Conservation (phyloP, 2,113 vertebrate genomes). For the Nothobranchius kuhntae region DNA sequence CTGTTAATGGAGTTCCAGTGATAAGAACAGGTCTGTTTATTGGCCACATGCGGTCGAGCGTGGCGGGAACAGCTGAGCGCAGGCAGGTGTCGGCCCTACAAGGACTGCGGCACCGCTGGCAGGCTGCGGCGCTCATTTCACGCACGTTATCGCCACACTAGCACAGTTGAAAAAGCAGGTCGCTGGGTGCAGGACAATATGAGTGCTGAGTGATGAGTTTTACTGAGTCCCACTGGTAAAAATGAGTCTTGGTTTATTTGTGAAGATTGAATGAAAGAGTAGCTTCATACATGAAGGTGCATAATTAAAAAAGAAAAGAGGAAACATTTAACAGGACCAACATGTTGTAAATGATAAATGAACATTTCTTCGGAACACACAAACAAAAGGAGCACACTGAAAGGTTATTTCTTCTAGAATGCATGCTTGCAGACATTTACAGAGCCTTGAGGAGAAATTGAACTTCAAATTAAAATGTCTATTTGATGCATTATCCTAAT, state of each 20-base stretch:
- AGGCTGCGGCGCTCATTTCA: constrained; percentile 68
- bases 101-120: constrained; percentile 70
- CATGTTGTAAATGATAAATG: constrained; percentile 40
- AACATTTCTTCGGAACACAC: constrained; percentile 53
- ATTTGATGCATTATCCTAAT: constrained; percentile 78
- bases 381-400: constrained; percentile 61
- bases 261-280: constrained; percentile 59
- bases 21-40: constrained; percentile 78
- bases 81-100: constrained; percentile 69
- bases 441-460: constrained; percentile 76
- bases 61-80: constrained; percentile 69
- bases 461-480: constrained; percentile 81
- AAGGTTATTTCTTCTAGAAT: constrained; percentile 66
- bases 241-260: constrained; percentile 65
- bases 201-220: constrained; percentile 77
- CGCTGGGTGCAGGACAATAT: constrained; percentile 60
- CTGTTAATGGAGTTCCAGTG: constrained; percentile 73
- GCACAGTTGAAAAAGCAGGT: constrained; percentile 59
- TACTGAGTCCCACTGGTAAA: constrained; percentile 56
- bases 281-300: constrained; percentile 21
- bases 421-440: constrained; percentile 65
- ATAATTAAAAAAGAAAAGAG: constrained; percentile 27
- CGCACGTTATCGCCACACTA: constrained; percentile 69
- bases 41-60: constrained; percentile 68
- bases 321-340: constrained; percentile 16